phyloP scores from a whole-genome alignment of 2,113 vertebrate genomes.

The mouse (Mus musculus) region GRCm39 chr19:11217501-11218000 shows the following conservation, averaged over 20 bases:
- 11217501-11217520: accelerated
- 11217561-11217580: not conserved
- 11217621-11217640: not conserved
- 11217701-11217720: not conserved
- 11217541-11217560: not conserved
- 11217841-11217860: not conserved
- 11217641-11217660: not conserved
- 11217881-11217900: not conserved
- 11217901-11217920: not conserved
- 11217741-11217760: not conserved
- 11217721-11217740: not conserved
- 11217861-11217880: not conserved
- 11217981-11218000: not conserved
- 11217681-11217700: not conserved
- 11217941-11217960: not conserved
- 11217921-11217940: not conserved
- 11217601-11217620: not conserved
- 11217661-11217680: not conserved
- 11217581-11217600: not conserved
- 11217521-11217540: not conserved
- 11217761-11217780: not conserved
- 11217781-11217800: not conserved
- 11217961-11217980: not conserved
- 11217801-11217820: not conserved
- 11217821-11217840: not conserved